Conservation (phyloP, 2,797 vertebrate species). For the Urosaurus nigricauda region DNA sequence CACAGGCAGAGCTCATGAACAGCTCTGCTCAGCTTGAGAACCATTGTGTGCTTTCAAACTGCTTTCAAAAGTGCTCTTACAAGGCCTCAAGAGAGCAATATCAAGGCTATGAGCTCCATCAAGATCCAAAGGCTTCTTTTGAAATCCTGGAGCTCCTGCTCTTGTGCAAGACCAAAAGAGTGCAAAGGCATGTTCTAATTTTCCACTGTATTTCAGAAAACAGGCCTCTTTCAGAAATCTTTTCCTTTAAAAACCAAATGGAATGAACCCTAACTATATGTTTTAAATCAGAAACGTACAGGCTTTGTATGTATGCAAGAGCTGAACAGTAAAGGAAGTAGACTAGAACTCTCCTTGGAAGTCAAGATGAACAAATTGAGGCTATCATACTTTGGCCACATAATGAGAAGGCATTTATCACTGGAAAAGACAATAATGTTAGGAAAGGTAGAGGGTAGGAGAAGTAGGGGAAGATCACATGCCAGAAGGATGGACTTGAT, state of each 20-base stretch:
- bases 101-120: neutral
- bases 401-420: no score
- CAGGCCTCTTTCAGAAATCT: neutral
- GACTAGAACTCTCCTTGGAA: no score
- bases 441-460: no score
- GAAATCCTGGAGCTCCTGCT: neutral
- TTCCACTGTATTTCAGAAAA: neutral
- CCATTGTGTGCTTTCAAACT: neutral
- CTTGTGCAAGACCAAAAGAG: neutral
- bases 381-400: no score
- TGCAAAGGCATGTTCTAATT: no score
- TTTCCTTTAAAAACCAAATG: neutral
- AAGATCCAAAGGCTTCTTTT: neutral
- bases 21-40: neutral
- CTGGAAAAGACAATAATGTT: no score
- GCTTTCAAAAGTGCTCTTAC: neutral
- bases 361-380: no score
- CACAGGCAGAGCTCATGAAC: neutral
- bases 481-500: no score
- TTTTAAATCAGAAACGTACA: neutral
- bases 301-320: no score
- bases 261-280: neutral
- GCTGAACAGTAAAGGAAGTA: no score
- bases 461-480: no score
- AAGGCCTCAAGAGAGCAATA: neutral